These are phyloP conservation scores for Gymnocephalus cernua DNA, from an alignment of 2,113 vertebrate genomes.

Conservation along the genomic window DNA sequence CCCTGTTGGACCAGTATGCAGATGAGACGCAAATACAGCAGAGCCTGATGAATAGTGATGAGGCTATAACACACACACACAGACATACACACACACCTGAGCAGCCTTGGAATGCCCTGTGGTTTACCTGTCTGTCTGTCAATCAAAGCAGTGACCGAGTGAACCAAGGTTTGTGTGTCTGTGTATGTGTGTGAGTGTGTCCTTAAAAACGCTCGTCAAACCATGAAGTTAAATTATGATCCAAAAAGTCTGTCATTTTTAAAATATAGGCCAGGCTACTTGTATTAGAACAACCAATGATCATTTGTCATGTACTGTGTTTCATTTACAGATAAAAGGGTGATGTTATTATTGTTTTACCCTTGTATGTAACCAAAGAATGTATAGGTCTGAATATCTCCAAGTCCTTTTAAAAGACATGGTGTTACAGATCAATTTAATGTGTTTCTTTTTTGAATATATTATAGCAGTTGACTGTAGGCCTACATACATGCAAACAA, in stretches of 20 bases:
- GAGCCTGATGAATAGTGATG: conserved; percentile 82
- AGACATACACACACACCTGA: conserved; percentile 68
- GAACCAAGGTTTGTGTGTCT: conserved; percentile 38
- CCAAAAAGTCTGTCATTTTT: conserved; percentile 7
- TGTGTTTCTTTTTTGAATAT: neutral
- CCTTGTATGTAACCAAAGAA: neutral
- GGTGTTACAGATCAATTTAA: neutral
- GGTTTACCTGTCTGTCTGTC: conserved; percentile 85
- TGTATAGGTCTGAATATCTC: neutral
- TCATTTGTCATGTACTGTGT: neutral
- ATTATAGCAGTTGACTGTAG: neutral
- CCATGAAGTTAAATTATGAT: neutral
- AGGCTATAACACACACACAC: conserved; percentile 56
- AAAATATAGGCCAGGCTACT: neutral
- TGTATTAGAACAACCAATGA: neutral
- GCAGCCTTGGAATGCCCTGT: conserved; percentile 77
- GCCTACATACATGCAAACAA: neutral
- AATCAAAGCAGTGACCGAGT: conserved; percentile 74
- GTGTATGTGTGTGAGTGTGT: conserved; percentile 25
- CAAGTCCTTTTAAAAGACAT: neutral
- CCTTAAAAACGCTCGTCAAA: conserved; percentile 25
- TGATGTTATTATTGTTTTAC: neutral
- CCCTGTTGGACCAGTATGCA: conserved; percentile 85
- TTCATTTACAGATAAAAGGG: conserved; percentile 1
- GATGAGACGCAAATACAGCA: conserved; percentile 80